Base-by-base conservation (phyloP, 1,140 invertebrate species). In the Calephelis nemesis region DNA sequence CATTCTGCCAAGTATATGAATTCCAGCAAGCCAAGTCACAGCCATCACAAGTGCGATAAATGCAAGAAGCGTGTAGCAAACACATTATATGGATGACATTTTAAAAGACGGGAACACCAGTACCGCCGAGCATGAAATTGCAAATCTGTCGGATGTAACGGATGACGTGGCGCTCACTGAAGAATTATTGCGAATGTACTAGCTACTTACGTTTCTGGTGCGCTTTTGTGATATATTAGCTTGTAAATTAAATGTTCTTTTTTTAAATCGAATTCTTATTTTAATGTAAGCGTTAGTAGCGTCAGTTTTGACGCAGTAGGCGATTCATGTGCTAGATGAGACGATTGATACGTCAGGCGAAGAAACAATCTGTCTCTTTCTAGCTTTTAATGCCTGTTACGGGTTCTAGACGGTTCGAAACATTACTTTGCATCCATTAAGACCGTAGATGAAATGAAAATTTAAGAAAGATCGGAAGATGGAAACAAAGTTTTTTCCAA, bases 81-180 rank as follows among this genome's bases (percentile, higher is more conserved):
- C 54, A 60, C 30, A 60, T 60, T 60, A 60, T 60, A 60, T 30
- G 54, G 54, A 60, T 60, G 54, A 60, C 54, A 40, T 60, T 60
- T 60, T 60, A 60, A 60, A 60, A 40, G 54, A 60, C 54, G 54
- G 54, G 11, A 60, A 40, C 54, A 60, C 10, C 54, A 40, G 54
- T 7, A 60, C 54, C 54, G 54, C 54, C 5, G 54, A 60, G 54
- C 54, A 40, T 60, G 54, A 60, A 60, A 60, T 60, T 60, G 54
- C 54, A 40, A 54, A 60, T 60, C 54, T 60, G 54, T 60, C 54
- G 54, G 54, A 60, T 60, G 54, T 60, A 40, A 60, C 54, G 54
- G 54, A 60, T 60, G 19, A 54, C 52, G 52, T 19, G 19, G 30
- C 54, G 54, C 1, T 30, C 30, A 30, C 11, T 30, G 19, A 12